These are phyloP conservation scores for Catocala nupta DNA, from an alignment of 2,888 invertebrate genomes.

Conservation along the genomic window DNA sequence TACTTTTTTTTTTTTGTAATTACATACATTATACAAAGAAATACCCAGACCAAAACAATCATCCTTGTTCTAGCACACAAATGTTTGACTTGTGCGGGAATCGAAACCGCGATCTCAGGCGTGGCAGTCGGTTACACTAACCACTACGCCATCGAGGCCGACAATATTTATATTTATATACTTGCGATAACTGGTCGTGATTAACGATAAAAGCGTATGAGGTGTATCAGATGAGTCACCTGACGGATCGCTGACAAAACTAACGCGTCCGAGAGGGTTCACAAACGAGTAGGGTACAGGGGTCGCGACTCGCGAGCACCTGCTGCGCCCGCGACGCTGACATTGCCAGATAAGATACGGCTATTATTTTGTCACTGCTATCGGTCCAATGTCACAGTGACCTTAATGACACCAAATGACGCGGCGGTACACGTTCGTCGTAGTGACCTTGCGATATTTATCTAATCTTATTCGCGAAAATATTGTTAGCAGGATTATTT, in stretches of 20 bases:
- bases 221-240: constrained; percentile 38
- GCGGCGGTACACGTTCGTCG: constrained; percentile 74
- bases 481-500: constrained; percentile 65
- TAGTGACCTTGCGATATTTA: constrained; percentile 84
- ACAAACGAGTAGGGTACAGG: constrained; percentile 67
- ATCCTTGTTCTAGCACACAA: too few species aligned
- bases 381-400: constrained; percentile 86
- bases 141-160: too few species aligned
- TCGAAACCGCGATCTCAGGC: too few species aligned
- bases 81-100: too few species aligned
- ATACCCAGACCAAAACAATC: too few species aligned
- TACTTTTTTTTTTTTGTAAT: too few species aligned
- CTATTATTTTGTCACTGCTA: constrained; percentile 85
- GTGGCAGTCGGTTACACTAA: too few species aligned
- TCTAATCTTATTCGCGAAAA: constrained; percentile 84
- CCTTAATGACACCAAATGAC: constrained; percentile 86
- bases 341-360: constrained; percentile 86
- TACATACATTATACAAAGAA: too few species aligned
- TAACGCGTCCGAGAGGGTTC: constrained; percentile 48
- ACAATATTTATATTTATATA: too few species aligned
- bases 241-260: constrained; percentile 42
- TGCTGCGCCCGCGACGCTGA: constrained; percentile 83
- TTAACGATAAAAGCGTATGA: constrained; percentile 21
- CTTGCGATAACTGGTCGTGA: constrained; percentile 4
- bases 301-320: constrained; percentile 80